These are phyloP conservation scores for Drosophila conformis DNA, from an alignment of 2,888 invertebrate genomes.

Conservation along the genomic window DNA sequence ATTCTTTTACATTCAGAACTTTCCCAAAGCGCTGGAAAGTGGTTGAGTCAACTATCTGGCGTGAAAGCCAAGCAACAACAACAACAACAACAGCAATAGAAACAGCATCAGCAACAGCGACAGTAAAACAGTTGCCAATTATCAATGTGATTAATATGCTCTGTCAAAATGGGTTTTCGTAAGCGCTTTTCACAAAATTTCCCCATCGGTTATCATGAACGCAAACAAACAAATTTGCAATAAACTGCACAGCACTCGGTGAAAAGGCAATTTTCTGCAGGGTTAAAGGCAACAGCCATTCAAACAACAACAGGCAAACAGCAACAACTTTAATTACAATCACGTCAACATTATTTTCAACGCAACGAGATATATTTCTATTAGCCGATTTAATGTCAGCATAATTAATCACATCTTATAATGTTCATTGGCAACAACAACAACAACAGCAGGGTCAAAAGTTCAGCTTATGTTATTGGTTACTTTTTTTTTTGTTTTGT, in stretches of 20 bases:
- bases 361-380: constrained; percentile 81
- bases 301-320: constrained; percentile 33
- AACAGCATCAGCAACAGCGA: constrained; percentile 14
- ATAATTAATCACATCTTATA: constrained; percentile 76
- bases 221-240: constrained; percentile 75
- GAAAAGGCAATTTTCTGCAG: constrained; percentile 73
- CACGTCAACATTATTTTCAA: constrained; percentile 79
- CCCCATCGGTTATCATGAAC: constrained; percentile 73
- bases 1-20: constrained; percentile 51
- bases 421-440: constrained; percentile 50
- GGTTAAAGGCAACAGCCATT: constrained; percentile 66
- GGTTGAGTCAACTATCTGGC: constrained; percentile 23
- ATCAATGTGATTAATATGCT: constrained; percentile 71
- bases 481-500: constrained; percentile 27
- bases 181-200: constrained; percentile 74
- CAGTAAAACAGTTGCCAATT: constrained; percentile 71
- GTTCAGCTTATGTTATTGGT: constrained; percentile 63
- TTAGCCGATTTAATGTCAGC: constrained; percentile 80
- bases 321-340: constrained; percentile 77
- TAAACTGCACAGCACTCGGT: constrained; percentile 72
- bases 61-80: constrained; percentile 51
- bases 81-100: constrained; percentile 16
- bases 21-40: constrained; percentile 42
- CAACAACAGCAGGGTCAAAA: constrained; percentile 61
- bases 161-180: constrained; percentile 74